Evolutionary conservation across 2,888 invertebrate species (phyloP).

Genomic region (Heterodera filipjevi): DNA sequence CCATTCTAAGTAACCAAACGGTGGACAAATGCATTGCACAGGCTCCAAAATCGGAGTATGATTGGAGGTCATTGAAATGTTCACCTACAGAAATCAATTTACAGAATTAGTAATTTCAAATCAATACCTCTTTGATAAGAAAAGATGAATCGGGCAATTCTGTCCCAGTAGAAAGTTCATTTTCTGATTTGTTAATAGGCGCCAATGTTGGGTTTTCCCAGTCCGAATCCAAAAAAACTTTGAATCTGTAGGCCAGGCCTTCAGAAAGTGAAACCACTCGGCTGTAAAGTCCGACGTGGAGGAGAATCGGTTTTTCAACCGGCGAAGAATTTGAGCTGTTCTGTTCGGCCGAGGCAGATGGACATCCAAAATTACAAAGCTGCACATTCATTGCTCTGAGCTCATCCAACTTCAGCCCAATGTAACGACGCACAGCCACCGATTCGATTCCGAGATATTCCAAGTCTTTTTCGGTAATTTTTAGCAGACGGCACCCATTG

Average conservation of each 20-base stretch:
- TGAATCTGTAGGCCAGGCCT: conserved; percentile 35
- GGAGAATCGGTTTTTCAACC: conserved; percentile 32
- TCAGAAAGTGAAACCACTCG: conserved; percentile 21
- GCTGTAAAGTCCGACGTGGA: conserved; percentile 44
- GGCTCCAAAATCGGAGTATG: conserved; percentile 40
- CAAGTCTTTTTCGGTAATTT: conserved; percentile 53
- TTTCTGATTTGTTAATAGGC: neutral
- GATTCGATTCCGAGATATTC: conserved; percentile 51
- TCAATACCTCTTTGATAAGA: conserved; percentile 46
- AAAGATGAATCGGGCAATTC: conserved; percentile 43
- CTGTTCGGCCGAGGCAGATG: neutral
- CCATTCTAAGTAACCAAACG: conserved; percentile 50
- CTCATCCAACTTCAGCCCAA: conserved; percentile 42
- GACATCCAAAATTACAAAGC: conserved; percentile 20
- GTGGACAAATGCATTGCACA: conserved; percentile 45
- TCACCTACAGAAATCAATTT: neutral
- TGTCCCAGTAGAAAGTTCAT: conserved; percentile 20
- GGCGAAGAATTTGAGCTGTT: conserved; percentile 5
- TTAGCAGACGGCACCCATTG: conserved; percentile 51
- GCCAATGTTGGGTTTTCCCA: conserved; percentile 33
- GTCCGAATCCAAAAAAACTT: conserved; percentile 46
- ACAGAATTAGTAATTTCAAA: neutral
- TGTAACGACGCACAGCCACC: conserved; percentile 37
- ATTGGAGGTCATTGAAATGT: conserved; percentile 39
- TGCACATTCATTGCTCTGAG: conserved; percentile 31